Percentiles rank a stretch among this genome's conserved stretches.
Evolutionary conservation across 1,140 invertebrate species (phyloP).

Genomic region (Eulimnadia texana): DNA sequence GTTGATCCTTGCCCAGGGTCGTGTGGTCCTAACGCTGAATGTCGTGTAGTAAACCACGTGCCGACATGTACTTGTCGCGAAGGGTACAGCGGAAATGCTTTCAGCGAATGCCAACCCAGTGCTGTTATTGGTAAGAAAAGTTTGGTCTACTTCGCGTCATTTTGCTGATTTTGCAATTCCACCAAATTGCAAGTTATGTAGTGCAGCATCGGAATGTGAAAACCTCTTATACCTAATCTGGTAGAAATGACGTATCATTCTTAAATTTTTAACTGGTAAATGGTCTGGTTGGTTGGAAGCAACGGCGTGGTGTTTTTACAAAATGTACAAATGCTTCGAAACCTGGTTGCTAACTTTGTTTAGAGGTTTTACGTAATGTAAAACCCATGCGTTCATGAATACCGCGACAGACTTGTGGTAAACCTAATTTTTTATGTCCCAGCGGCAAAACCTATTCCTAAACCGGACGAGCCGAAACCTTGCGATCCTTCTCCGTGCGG

Average conservation of each 20-base stretch:
- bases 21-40: slow-evolving; percentile 68
- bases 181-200: background rate
- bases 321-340: no score
- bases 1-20: slow-evolving; percentile 55
- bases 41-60: slow-evolving; percentile 62
- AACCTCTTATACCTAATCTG: background rate
- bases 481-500: slow-evolving; percentile 62
- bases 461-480: slow-evolving; percentile 16
- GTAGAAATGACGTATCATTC: background rate
- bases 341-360: no score
- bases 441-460: background rate
- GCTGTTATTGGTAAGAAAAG: slow-evolving; percentile 21
- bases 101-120: slow-evolving; percentile 41
- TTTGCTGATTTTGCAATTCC: background rate
- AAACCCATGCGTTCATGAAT: no score
- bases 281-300: no score
- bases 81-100: slow-evolving; percentile 61
- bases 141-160: background rate
- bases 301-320: no score
- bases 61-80: slow-evolving; percentile 59
- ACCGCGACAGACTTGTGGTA: no score
- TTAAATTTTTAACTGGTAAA: background rate
- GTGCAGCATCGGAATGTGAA: background rate
- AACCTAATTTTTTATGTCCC: background rate
- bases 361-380: no score